Evolutionary conservation across 2,797 vertebrate genomes (phyloP), one percentile per base, ranked within the genome.

Genomic region (Propithecus deckenii): DNA sequence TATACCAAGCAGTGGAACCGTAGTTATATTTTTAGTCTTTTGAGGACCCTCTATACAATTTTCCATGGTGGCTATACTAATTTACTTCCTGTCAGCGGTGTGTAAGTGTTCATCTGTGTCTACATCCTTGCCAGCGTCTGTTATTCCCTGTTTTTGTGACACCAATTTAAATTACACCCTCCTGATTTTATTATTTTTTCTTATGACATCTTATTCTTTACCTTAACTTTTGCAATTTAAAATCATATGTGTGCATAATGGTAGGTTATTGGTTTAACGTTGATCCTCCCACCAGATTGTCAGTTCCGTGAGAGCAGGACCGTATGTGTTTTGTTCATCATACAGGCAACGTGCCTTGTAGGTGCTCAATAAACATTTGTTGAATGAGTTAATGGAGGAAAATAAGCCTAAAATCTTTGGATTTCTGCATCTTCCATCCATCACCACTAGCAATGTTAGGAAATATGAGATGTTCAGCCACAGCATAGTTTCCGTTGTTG

Each of bases 191-290:
- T 71, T 88, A 52, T 65, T 80, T 41, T 87, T 75, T 92, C 38
- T 95, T 55, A 59, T 0, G 81, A 23, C 12, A 86, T 69, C 38
- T n/a, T 67, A 38, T 79, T 92, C 67, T 78, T 50, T 80, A 78
- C 15, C 8, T 93, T 81, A 61, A 35, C 28, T 91, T 78, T 97
- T 80, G 32, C 63, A 71, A 38, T 63, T 85, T 94, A 81, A 88
- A 95, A 55, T 83, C 71, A 35, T 28, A 3, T 69, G 35, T 69
- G 18, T 87, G 3, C 28, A 48, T 41, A 63, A 43, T 38, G 48
- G 25, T 76, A 74, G 28, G 22, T 67, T 43, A 50, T 32, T 96
- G 35, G 55, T 55, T 91, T 57, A 63, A 30, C 81, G 65, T 96
- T 75, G 50, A 88, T 95, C 91, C 59, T 93, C 23, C 43, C 9